Conservation (phyloP, 2,888 invertebrate species). For the Allophyes oxyacanthae region DNA sequence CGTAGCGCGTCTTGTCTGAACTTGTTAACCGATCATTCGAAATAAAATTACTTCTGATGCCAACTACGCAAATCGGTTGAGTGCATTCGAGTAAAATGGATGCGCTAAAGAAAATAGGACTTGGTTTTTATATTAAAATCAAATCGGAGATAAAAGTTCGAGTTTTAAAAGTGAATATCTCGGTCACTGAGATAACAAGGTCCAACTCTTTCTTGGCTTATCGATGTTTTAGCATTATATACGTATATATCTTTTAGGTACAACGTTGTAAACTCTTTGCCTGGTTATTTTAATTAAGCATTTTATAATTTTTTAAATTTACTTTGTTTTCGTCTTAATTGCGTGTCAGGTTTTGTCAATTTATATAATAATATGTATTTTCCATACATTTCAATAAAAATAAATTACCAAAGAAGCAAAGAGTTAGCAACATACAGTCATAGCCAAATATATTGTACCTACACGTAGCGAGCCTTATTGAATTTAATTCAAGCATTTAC, state of each 20-base stretch:
- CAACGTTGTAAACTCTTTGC: no score
- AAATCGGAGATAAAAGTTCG: conserved; percentile 48
- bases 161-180: conserved; percentile 44
- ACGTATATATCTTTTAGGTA: conserved; percentile 2
- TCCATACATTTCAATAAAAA: no score
- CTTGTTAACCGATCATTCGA: conserved; percentile 27
- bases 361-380: no score
- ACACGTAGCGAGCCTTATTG: no score
- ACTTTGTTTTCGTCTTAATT: no score
- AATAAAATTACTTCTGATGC: conserved; percentile 33
- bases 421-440: no score
- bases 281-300: no score
- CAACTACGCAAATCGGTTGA: conserved; percentile 32
- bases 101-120: conserved; percentile 25
- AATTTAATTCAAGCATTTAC: no score
- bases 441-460: no score
- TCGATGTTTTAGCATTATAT: conserved; percentile 24
- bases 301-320: no score
- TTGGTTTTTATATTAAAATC: conserved; percentile 50
- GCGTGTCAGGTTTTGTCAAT: no score
- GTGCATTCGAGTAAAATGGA: conserved; percentile 32
- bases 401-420: no score
- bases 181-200: conserved; percentile 44
- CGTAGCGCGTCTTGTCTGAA: conserved; percentile 9
- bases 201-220: conserved; percentile 32